Conservation (phyloP, 1,140 invertebrate genomes). For the Pentalonia nigronervosa region DNA sequence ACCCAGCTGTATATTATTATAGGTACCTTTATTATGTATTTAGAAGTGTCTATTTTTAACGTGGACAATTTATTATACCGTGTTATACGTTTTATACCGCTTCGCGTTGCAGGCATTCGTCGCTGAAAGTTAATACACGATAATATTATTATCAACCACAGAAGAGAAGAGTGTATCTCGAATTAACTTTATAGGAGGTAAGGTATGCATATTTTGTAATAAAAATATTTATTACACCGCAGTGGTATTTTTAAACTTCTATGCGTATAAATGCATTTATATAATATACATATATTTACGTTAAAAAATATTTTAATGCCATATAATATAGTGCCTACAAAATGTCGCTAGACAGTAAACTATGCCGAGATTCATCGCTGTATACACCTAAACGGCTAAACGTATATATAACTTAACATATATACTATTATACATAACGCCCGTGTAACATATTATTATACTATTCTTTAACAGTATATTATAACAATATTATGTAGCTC, state of each 20-base stretch:
- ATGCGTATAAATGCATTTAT: neutral
- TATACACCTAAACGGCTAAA: neutral
- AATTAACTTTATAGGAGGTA: constrained; percentile 15
- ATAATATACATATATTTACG: neutral
- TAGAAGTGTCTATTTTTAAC: neutral
- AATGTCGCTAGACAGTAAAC: constrained; percentile 8
- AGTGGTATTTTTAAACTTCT: neutral
- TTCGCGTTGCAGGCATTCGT: neutral
- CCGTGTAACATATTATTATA: neutral
- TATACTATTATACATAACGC: no score
- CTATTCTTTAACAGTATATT: neutral
- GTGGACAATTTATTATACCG: neutral
- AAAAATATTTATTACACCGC: constrained; percentile 32
- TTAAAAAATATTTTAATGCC: neutral
- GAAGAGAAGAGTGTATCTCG: neutral
- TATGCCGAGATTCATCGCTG: constrained; percentile 6
- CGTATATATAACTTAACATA: no score
- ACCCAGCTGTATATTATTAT: no score
- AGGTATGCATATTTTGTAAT: constrained; percentile 13
- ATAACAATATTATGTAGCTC: neutral
- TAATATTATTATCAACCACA: neutral
- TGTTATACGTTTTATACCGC: neutral
- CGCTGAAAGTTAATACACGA: neutral
- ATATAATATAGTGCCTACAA: constrained; percentile 12
- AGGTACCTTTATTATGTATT: neutral